phyloP scores from a whole-genome alignment of 1,140 invertebrate species.

The Ceratina japonica region DNA sequence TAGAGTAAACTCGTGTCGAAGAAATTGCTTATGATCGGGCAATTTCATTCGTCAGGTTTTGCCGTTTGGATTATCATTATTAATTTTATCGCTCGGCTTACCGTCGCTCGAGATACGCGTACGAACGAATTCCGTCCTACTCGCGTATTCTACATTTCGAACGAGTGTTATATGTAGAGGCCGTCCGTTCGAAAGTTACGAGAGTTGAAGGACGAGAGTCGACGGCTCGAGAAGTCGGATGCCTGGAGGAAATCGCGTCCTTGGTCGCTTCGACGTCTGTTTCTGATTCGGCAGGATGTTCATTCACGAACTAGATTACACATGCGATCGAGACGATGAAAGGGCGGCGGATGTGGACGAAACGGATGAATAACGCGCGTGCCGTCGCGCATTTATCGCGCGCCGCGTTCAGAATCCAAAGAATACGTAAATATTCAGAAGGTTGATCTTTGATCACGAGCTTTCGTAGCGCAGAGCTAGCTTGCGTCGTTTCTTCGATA shows the following conservation, averaged over 20 bases:
- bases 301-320: conserved; percentile 48
- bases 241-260: conserved; percentile 14
- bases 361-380: conserved; percentile 2
- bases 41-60: not conserved
- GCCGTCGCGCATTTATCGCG: not conserved
- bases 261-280: conserved; percentile 4
- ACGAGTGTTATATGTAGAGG: not conserved
- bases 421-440: too few relatives aligned
- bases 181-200: too few relatives aligned
- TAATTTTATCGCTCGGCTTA: not conserved
- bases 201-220: too few relatives aligned
- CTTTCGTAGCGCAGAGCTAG: too few relatives aligned
- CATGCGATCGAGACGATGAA: conserved; percentile 28
- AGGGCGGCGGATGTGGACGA: conserved; percentile 42
- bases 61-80: not conserved
- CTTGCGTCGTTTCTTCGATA: too few relatives aligned
- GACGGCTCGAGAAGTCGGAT: not conserved
- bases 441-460: too few relatives aligned
- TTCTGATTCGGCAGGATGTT: conserved; percentile 59
- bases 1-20: not conserved
- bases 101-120: not conserved
- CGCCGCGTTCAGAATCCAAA: too few relatives aligned
- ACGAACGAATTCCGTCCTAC: too few relatives aligned
- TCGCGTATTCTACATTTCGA: too few relatives aligned
- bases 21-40: not conserved